Evolutionary conservation across 92 coral and sea anemone genomes (phyloP).

Genomic region (Palythoa caribaeorum): DNA sequence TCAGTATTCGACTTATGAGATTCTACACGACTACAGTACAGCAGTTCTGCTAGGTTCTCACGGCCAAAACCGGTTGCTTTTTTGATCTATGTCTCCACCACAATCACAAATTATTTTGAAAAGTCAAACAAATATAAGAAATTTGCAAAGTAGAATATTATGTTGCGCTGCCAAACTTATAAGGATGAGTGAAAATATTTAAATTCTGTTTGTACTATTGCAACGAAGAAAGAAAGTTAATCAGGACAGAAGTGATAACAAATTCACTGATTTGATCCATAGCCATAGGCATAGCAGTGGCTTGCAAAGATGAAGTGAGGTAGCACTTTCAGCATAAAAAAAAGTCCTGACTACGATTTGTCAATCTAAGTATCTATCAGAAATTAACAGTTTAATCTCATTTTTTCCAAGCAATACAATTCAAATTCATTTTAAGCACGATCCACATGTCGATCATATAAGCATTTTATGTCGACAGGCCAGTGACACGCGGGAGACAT

Average conservation of each 20-base stretch:
- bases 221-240: not conserved
- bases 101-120: not conserved
- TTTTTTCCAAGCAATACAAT: not conserved
- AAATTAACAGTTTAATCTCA: not conserved
- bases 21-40: not conserved
- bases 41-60: not conserved
- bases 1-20: not conserved
- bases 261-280: not conserved
- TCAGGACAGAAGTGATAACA: slow-evolving; percentile 1
- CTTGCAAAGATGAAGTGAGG: slow-evolving; percentile 6
- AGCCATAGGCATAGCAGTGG: not conserved
- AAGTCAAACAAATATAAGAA: not conserved
- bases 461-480: not conserved
- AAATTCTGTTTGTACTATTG: not conserved
- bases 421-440: not conserved
- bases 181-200: not conserved
- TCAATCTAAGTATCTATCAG: not conserved
- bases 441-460: not conserved
- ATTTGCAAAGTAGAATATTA: not conserved
- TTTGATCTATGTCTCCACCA: not conserved
- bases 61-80: not conserved
- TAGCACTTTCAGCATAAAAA: not conserved
- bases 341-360: not conserved
- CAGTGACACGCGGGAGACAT: not conserved
- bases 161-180: slow-evolving; percentile 6